Percentiles rank a stretch among this genome's conserved stretches.
These are phyloP conservation scores for Leptopterna dolabrata DNA, from an alignment of 2,888 invertebrate genomes.

Conservation along the genomic window DNA sequence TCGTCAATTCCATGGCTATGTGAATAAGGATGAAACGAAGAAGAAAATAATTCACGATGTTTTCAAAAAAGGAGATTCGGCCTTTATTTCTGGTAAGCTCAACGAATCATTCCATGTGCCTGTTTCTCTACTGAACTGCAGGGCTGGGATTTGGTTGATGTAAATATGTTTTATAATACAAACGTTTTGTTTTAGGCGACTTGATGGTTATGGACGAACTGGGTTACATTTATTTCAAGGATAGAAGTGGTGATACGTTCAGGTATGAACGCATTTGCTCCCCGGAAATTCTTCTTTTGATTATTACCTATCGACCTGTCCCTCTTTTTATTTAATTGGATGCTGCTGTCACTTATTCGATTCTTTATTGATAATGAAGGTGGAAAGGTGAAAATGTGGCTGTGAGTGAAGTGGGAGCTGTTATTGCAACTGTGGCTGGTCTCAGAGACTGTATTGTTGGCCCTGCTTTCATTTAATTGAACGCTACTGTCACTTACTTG, in stretches of 20 bases:
- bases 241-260: constrained; percentile 88
- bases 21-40: constrained; percentile 72
- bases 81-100: constrained; percentile 72
- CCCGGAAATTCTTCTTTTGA: no score
- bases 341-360: no score
- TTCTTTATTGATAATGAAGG: no score
- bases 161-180: not conserved
- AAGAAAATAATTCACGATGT: constrained; percentile 76
- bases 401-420: constrained; percentile 93
- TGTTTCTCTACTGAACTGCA: not conserved
- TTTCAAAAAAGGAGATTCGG: constrained; percentile 75
- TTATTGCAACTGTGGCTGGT: constrained; percentile 79
- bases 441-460: constrained; percentile 60
- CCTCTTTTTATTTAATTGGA: no score
- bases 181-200: constrained; percentile 73
- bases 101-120: not conserved
- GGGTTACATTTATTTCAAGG: constrained; percentile 94
- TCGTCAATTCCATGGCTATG: constrained; percentile 78
- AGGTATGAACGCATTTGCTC: constrained; percentile 67
- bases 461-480: no score
- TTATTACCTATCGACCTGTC: no score
- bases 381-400: constrained; percentile 99
- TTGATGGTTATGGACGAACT: constrained; percentile 89
- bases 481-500: not conserved
- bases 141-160: not conserved